Evolutionary conservation across 2,888 invertebrate genomes (phyloP), one percentile per base, ranked within the genome.

Genomic region (Terebella lapidaria): DNA sequence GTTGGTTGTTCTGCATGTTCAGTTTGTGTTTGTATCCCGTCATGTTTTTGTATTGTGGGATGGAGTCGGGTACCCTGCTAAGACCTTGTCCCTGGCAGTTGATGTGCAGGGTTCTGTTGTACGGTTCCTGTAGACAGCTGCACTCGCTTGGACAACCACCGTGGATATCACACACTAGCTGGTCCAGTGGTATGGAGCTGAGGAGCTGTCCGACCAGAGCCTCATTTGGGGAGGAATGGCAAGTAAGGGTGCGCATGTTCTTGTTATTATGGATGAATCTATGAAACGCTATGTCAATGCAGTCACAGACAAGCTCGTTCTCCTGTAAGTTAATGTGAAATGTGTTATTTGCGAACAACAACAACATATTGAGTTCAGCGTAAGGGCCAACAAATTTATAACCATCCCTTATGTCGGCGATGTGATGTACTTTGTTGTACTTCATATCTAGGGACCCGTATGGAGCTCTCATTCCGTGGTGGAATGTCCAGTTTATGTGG

Each of bases 21-120:
- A 60, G 30, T 26, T 57, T 22, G 45, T 60, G 51, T 45, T n/a
- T 10, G n/a, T 35, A 35, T 10, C 10, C 10, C 42, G 42, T 35
- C 42, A 35, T 10, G 42, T 35, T 35, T 10, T 10, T n/a, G 42
- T 15, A 35, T 15, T 10, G 10, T 10, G 42, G 42, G n/a, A 35
- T n/a, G n/a, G 42, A 10, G 42, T 35, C 42, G 42, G 42, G 42
- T 35, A 35, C 10, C n/a, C n/a, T 10, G 10, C 10, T 35, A 15
- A 35, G 10, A 10, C n/a, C 42, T 35, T 15, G 10, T 35, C 42
- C 42, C 42, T 35, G 42, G n/a, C 42, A 35, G n/a, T n/a, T n/a
- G 42, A 35, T 35, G 42, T 35, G 10, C 42, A 35, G 10, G 10
- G 42, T 35, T n/a, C 10, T 35, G n/a, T 35, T 35, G 42, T 35